Evolutionary conservation across 2,797 vertebrate genomes (phyloP), one percentile per base, ranked within the genome.

Genomic region (Salarias fasciatus): DNA sequence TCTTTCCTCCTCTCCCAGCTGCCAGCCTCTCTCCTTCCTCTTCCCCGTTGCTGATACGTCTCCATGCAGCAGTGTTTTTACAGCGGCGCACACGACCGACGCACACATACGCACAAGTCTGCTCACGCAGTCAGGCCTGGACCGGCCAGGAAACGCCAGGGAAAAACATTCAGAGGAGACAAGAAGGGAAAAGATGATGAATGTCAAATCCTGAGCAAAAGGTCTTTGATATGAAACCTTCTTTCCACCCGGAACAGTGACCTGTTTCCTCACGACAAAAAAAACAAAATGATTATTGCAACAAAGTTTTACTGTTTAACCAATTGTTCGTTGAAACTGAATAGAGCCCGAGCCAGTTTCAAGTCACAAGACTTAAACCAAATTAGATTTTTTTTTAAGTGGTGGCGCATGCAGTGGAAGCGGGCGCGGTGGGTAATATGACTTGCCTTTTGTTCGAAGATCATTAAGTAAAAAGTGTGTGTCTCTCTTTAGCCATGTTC

Each of bases 21-120:
- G 56, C 62, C 60, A 60, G 50, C 47, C 9, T 78, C 58, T 75
- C 75, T 72, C 54, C 70, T 74, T 85, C 78, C 74, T 73, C 62
- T 73, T 83, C 70, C 69, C 53, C 71, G 72, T 83, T 80, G 83
- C 78, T 84, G 84, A 91, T 88, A 85, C 7, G 28, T 72, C 69
- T 78, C 45, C 45, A 63, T 53, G 30, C 48, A 47, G 55, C n/a
- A 30, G 60, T 79, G 62, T 84, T 85, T 84, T 79, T 59, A 79
- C 64, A 70, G 62, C 49, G 15, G 52, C 6, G 29, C 50, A 57
- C 62, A 68, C 44, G 8, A 69, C 38, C 72, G 58, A 37, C 31
- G 11, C 67, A 75, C 62, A 56, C 12, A 54, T 64, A 71, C 63
- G 64, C 38, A 38, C 18, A 2, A 66, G 82, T 53, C 62, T 12